phyloP scores from a whole-genome alignment of 2,797 vertebrate species.

The Telmatherina bonti region DNA sequence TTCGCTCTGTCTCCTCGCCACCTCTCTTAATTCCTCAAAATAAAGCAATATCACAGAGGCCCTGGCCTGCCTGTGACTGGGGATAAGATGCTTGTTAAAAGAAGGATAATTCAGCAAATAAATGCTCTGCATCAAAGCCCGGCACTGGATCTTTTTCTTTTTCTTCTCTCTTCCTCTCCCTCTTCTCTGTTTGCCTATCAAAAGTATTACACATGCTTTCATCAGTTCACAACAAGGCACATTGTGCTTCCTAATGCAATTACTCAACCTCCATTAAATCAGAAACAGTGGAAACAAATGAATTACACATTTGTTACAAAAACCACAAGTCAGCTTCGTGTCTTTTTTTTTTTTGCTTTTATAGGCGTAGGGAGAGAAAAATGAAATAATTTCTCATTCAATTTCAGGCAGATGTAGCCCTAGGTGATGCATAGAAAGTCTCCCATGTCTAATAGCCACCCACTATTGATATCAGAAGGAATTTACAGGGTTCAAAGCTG shows the following conservation, averaged over 20 bases:
- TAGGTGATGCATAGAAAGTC: slow-evolving; percentile 83
- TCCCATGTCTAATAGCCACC: slow-evolving; percentile 86
- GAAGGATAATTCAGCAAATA: slow-evolving; percentile 83
- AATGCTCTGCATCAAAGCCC: slow-evolving; percentile 80
- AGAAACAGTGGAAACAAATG: slow-evolving; percentile 82
- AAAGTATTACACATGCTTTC: slow-evolving; percentile 84
- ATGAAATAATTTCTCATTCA: slow-evolving; percentile 82
- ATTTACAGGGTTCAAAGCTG: slow-evolving; percentile 84
- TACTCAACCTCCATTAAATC: slow-evolving; percentile 82
- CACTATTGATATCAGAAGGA: slow-evolving; percentile 84
- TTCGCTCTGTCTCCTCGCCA: slow-evolving; percentile 81
- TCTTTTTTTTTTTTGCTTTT: slow-evolving; percentile 51
- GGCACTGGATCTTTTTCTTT: slow-evolving; percentile 66
- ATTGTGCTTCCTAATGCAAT: slow-evolving; percentile 83
- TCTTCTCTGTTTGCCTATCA: slow-evolving; percentile 75
- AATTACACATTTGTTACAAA: slow-evolving; percentile 83
- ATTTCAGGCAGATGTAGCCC: slow-evolving; percentile 84
- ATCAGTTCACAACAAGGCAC: slow-evolving; percentile 84
- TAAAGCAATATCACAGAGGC: slow-evolving; percentile 84
- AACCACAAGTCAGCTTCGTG: slow-evolving; percentile 78
- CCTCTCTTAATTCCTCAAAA: slow-evolving; percentile 87
- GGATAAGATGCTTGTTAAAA: slow-evolving; percentile 83
- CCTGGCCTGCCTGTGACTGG: slow-evolving; percentile 78
- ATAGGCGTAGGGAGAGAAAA: slow-evolving; percentile 65
- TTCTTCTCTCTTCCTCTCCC: slow-evolving; percentile 57